Conservation (phyloP, 2,113 vertebrate genomes). For the Ancistrus triradiatus region DNA sequence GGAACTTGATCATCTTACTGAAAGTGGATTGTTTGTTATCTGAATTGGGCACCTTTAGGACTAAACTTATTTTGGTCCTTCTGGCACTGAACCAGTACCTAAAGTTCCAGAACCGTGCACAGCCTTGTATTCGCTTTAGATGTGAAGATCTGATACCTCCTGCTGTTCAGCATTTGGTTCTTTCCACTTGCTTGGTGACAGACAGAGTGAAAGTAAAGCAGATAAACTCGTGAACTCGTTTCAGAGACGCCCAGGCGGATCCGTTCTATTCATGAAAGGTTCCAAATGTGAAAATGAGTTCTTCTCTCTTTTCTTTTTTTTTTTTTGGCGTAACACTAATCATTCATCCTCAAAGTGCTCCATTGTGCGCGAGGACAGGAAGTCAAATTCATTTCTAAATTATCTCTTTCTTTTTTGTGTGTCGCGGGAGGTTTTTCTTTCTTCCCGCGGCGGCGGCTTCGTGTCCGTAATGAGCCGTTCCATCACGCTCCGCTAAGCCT, state of each 20-base stretch:
- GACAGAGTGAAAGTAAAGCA: slow-evolving; percentile 15
- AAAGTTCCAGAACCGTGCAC: too few species aligned
- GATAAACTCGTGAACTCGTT: slow-evolving; percentile 35
- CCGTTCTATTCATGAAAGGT: not conserved
- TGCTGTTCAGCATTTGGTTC: too few species aligned
- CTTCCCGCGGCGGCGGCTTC: slow-evolving; percentile 46
- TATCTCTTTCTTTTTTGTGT: slow-evolving; percentile 32
- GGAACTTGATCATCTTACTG: too few species aligned
- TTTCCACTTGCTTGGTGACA: slow-evolving; percentile 5
- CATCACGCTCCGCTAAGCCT: slow-evolving; percentile 66
- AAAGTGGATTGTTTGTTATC: too few species aligned
- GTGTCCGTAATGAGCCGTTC: slow-evolving; percentile 62
- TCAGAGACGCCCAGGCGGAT: not conserved
- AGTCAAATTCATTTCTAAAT: slow-evolving; percentile 49
- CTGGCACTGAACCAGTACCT: too few species aligned
- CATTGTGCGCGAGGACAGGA: slow-evolving; percentile 38
- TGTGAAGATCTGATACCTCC: not conserved
- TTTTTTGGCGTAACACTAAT: slow-evolving; percentile 31
- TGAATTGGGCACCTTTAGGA: too few species aligned
- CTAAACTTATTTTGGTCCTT: too few species aligned
- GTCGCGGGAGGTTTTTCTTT: not conserved
- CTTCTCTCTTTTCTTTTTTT: too few species aligned
- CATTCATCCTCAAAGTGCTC: slow-evolving; percentile 44
- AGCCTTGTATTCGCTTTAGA: too few species aligned
- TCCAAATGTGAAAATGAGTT: slow-evolving; percentile 38